Conservation (phyloP, 2,113 vertebrate species). For the Podiceps cristatus region DNA sequence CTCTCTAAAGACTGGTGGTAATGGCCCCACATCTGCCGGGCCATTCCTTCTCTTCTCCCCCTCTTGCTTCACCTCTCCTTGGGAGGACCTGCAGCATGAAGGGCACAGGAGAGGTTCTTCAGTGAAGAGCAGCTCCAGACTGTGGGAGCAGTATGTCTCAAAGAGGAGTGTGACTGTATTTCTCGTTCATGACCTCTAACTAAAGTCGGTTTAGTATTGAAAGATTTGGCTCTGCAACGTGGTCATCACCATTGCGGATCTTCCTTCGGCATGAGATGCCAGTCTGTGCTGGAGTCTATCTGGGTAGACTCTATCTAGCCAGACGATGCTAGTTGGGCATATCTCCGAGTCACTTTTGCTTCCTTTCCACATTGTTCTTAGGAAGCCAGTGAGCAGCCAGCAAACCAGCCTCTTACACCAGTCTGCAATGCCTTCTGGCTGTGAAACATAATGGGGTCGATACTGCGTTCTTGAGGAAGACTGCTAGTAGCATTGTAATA, state of each 20-base stretch:
- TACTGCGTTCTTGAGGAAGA: accelerated
- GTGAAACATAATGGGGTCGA: no score
- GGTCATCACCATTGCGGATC: neutral
- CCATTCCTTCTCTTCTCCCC: neutral
- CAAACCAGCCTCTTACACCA: neutral
- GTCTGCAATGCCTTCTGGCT: neutral
- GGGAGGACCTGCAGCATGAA: neutral
- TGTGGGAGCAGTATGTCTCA: neutral
- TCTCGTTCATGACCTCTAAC: neutral
- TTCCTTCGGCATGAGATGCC: neutral
- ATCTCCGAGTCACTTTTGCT: neutral
- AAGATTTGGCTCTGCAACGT: neutral
- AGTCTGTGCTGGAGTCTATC: neutral
- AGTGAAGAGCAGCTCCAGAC: neutral
- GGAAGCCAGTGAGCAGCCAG: neutral
- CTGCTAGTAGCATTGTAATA: neutral
- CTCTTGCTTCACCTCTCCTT: neutral
- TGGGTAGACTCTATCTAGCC: neutral
- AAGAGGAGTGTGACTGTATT: neutral
- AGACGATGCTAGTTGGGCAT: accelerated
- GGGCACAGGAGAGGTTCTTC: neutral
- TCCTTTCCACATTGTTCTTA: neutral
- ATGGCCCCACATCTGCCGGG: neutral
- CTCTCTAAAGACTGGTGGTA: neutral
- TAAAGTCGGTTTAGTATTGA: neutral